Evolutionary conservation across 2,797 vertebrate species (phyloP).

Genomic region (Mormyrops boulengeri): DNA sequence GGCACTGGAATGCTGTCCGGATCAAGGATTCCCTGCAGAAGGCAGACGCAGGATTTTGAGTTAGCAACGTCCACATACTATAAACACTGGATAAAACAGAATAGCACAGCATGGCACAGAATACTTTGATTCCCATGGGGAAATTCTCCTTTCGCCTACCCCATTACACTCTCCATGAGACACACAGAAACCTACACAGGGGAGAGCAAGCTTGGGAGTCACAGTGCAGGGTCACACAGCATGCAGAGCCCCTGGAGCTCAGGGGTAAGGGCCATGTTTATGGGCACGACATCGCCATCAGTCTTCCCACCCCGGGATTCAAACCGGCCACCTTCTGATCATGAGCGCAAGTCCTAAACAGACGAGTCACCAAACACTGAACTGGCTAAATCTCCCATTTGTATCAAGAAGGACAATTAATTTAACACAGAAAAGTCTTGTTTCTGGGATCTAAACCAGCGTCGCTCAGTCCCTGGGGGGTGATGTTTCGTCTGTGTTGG

Average conservation of each 20-base stretch:
- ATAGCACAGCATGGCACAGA: not conserved
- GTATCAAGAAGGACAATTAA: not conserved
- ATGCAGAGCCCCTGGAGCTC: not conserved
- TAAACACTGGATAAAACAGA: not conserved
- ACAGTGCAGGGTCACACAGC: not conserved
- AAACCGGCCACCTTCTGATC: not conserved
- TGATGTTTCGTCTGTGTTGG: not conserved
- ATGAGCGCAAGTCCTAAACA: not conserved
- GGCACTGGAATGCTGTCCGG: constrained; percentile 98
- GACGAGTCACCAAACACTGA: not conserved
- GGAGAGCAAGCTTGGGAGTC: not conserved
- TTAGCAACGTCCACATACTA: not conserved
- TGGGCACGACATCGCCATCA: not conserved
- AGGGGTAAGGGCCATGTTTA: not conserved
- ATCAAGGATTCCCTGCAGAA: constrained; percentile 85
- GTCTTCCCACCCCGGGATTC: not conserved
- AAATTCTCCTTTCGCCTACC: not conserved
- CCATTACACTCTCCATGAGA: not conserved
- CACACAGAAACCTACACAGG: not conserved
- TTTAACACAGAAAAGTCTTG: not conserved
- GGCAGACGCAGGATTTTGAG: not conserved
- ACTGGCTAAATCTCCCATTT: not conserved
- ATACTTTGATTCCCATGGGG: not conserved
- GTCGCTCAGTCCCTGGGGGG: not conserved
- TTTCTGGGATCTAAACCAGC: not conserved